phyloP scores from a whole-genome alignment of 2,113 vertebrate genomes.

The Neoarius graeffei region DNA sequence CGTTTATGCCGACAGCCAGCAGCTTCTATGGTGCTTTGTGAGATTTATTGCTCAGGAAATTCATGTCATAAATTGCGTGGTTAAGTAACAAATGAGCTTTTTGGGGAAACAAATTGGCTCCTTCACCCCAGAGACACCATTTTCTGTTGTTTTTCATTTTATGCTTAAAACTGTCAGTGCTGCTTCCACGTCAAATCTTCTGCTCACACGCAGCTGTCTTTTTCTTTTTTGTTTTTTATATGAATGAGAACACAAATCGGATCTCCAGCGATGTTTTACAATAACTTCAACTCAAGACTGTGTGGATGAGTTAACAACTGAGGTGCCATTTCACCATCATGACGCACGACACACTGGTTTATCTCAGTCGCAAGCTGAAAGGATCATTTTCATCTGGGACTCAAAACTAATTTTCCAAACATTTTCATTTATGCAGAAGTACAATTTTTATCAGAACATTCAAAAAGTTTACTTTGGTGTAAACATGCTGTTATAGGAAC shows the following conservation, averaged over 20 bases:
- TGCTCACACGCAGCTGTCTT: not conserved
- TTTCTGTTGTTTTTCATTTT: constrained; percentile 16
- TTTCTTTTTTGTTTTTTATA: not conserved
- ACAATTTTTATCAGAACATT: not conserved
- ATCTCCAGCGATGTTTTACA: not conserved
- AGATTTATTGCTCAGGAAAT: constrained; percentile 33
- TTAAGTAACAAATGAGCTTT: constrained; percentile 28
- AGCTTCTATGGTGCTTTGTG: not conserved
- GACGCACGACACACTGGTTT: not conserved
- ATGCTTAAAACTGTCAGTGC: constrained; percentile 7
- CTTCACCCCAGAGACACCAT: not conserved
- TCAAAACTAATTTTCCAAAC: not conserved
- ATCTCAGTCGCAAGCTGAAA: not conserved
- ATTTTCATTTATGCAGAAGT: not conserved
- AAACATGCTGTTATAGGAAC: not conserved
- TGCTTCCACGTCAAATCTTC: not conserved
- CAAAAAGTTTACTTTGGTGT: too few relatives aligned
- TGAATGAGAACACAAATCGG: not conserved
- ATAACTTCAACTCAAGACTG: not conserved
- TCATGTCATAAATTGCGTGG: constrained; percentile 36
- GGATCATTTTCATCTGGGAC: not conserved
- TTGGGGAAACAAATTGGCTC: constrained; percentile 18
- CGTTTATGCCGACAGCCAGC: constrained; percentile 9
- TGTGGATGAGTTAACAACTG: not conserved
- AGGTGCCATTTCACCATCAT: not conserved